Base-by-base conservation (phyloP, 2,113 vertebrate genomes). In the Nerophis lumbriciformis region DNA sequence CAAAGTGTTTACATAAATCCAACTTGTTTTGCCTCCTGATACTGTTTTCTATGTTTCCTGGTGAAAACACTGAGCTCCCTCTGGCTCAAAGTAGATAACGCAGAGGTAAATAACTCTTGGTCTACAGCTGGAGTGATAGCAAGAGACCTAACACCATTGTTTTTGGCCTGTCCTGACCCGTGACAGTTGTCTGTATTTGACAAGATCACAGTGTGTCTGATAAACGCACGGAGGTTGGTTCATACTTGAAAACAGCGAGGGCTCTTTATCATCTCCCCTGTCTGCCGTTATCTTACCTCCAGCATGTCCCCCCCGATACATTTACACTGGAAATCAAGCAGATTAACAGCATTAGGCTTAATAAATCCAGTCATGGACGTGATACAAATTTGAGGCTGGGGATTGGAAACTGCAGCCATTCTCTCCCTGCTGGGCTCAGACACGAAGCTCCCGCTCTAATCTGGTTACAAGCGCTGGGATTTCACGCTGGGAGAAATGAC, bases 311-410 rank as follows among this genome's bases (percentile, higher is more conserved):
- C 21, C n/a, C 65, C 75, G 78, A 89, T 84, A 78, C 80, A 69
- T 78, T 85, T 89, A 85, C 76, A 75, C 63, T 72, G 68, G 54
- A 72, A 83, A 86, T 75, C 65, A 65, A 59, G 66, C 66, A 82
- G 86, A 83, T 88, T 85, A 85, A 78, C 51, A 62, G 76, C 70
- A 81, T 85, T 76, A 80, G 63, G 53, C 51, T 76, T 73, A 70
- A 83, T 85, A 77, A 79, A 85, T 87, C 83, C 84, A 73, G 70
- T 80, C 78, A 75, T 57, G 65, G 75, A 53, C 12, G 48, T 63
- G 77, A 75, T 69, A 79, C 68, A 77, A 66, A 82, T 44, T n/a
- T 6, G 38, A 57, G 49, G 66, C 70, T 56, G 65, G 56, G 59
- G 69, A 69, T 56, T 61, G 63, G 75, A 72, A 80, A 64, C 63